Evolutionary conservation across 2,113 vertebrate genomes (phyloP).

Genomic region (Tapirus terrestris): DNA sequence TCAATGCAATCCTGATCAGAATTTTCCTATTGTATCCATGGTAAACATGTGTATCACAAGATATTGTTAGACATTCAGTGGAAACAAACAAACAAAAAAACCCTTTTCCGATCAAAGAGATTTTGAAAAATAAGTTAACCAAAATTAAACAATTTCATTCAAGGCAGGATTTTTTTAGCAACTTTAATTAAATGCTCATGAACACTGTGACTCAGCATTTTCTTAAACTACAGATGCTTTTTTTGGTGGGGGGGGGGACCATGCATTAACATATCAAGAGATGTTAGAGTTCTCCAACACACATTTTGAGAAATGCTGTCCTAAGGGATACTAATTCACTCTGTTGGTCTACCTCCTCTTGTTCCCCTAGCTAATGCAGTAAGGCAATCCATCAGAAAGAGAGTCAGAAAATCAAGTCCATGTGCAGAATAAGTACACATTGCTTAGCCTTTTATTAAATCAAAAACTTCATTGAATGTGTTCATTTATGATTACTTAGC

Average conservation of each 20-base stretch:
- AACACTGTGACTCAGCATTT: background rate
- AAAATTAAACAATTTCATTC: slow-evolving; percentile 24
- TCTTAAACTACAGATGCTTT: background rate
- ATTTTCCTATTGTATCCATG: background rate
- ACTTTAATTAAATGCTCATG: background rate
- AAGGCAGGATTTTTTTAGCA: background rate
- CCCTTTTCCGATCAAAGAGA: background rate
- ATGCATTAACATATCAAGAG: background rate
- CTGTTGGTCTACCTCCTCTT: background rate
- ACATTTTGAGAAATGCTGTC: slow-evolving; percentile 31
- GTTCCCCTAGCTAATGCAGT: background rate
- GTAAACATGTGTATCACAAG: background rate
- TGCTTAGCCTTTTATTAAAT: slow-evolving; percentile 1
- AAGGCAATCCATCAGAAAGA: background rate
- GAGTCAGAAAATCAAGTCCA: background rate
- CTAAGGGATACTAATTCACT: background rate
- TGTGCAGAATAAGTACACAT: background rate
- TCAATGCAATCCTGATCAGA: background rate
- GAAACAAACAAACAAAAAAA: background rate
- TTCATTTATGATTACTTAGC: background rate
- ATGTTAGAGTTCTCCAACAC: background rate
- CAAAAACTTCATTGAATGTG: background rate
- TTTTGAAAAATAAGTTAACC: slow-evolving; percentile 2
- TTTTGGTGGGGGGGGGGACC: background rate
- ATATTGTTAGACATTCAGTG: background rate